These are phyloP conservation scores for Tenthredo scrophulariae DNA, from an alignment of 2,888 invertebrate species.

Conservation along the genomic window DNA sequence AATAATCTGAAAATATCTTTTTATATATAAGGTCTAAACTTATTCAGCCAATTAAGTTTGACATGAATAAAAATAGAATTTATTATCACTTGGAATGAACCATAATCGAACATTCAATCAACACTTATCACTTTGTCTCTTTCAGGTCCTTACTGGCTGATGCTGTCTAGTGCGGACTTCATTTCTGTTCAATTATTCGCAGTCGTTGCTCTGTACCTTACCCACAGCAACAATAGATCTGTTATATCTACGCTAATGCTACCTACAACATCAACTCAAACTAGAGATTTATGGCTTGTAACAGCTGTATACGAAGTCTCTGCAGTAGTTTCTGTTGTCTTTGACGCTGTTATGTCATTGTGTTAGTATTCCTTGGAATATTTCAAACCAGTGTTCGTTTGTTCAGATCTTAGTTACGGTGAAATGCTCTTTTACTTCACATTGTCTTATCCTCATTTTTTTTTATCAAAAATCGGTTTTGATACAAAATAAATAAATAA, in stretches of 20 bases:
- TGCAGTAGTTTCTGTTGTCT: conserved; percentile 74
- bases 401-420: background rate
- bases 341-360: conserved; percentile 72
- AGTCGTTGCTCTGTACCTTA: conserved; percentile 79
- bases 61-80: background rate
- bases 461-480: too few species aligned
- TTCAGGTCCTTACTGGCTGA: conserved; percentile 79
- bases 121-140: conserved; percentile 1
- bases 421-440: background rate
- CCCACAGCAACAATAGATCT: conserved; percentile 69
- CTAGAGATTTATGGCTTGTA: conserved; percentile 79
- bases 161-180: conserved; percentile 79
- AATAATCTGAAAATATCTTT: background rate
- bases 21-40: background rate
- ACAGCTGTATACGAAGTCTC: conserved; percentile 79
- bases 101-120: background rate
- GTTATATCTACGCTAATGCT: conserved; percentile 68
- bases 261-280: conserved; percentile 75
- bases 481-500: too few species aligned
- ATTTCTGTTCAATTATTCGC: conserved; percentile 79
- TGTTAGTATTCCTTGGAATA: conserved; percentile 62
- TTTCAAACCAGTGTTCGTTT: background rate
- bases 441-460: background rate
- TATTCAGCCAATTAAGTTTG: background rate
- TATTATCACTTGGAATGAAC: background rate